A percentile compares a stretch with the other conserved stretches of the same genome.
Conservation (phyloP, 2,888 invertebrate species). For the Drosophila longiperda region DNA sequence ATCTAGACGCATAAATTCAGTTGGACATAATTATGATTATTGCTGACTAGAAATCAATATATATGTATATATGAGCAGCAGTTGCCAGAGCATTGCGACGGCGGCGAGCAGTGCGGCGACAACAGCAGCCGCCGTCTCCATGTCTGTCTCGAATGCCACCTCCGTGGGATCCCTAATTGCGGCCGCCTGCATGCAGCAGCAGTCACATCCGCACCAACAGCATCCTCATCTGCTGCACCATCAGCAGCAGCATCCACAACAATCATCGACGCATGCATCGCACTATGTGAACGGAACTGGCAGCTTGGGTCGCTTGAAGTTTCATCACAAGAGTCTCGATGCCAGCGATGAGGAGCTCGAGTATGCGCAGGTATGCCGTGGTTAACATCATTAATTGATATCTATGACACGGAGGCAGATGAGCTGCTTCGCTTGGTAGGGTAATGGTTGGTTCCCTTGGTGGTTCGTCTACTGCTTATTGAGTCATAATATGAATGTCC, state of each 20-base stretch:
- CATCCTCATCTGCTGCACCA: neutral
- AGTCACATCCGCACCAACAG: neutral
- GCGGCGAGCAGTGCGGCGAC: slow-evolving; percentile 67
- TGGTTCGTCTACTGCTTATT: slow-evolving; percentile 45
- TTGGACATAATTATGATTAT: slow-evolving; percentile 46
- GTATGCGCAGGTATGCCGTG: slow-evolving; percentile 86
- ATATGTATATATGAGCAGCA: slow-evolving; percentile 75
- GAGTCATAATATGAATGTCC: slow-evolving; percentile 69
- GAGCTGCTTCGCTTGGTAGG: neutral
- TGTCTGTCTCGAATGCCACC: slow-evolving; percentile 70
- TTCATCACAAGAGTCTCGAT: slow-evolving; percentile 81
- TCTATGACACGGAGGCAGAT: neutral
- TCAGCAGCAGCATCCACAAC: slow-evolving; percentile 48
- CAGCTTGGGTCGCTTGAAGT: slow-evolving; percentile 83
- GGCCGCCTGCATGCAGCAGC: slow-evolving; percentile 63
- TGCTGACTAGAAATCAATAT: slow-evolving; percentile 77
- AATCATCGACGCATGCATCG: slow-evolving; percentile 39
- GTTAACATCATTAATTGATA: slow-evolving; percentile 39
- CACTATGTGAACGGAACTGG: slow-evolving; percentile 84
- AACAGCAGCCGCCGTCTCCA: slow-evolving; percentile 68
- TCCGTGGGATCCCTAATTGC: slow-evolving; percentile 71
- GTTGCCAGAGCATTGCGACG: slow-evolving; percentile 82
- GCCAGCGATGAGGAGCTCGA: slow-evolving; percentile 86
- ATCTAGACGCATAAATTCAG: slow-evolving; percentile 18
- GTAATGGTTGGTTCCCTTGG: neutral